Conservation (phyloP, 1,140 invertebrate genomes). For the Neotoxoptera formosana region DNA sequence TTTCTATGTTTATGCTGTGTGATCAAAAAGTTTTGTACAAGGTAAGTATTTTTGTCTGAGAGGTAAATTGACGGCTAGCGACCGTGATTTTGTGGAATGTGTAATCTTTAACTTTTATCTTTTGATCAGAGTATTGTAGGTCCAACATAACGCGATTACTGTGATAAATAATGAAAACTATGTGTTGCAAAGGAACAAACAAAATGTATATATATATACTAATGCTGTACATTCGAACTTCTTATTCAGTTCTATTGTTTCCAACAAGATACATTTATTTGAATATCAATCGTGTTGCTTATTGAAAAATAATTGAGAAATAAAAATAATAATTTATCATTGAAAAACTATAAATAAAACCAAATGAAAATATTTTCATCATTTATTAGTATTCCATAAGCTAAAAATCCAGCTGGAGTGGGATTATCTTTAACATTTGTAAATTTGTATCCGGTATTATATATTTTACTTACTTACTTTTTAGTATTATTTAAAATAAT, state of each 20-base stretch:
- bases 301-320: background rate
- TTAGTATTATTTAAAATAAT: background rate
- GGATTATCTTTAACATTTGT: background rate
- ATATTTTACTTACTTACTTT: background rate
- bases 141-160: background rate
- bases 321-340: background rate
- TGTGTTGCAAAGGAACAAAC: too few relatives aligned
- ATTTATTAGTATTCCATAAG: background rate
- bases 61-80: background rate
- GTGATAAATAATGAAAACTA: background rate
- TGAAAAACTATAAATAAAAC: background rate
- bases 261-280: background rate
- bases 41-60: background rate
- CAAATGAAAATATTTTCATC: background rate
- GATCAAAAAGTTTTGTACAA: background rate
- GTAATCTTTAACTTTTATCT: background rate
- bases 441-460: background rate
- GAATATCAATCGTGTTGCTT: background rate
- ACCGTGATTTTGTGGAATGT: background rate
- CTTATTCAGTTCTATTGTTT: background rate
- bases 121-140: background rate
- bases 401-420: background rate
- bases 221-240: background rate
- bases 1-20: background rate
- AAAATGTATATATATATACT: background rate